Evolutionary conservation across 1,140 invertebrate genomes (phyloP).

Genomic region (Phymorhynchus buccinoides): DNA sequence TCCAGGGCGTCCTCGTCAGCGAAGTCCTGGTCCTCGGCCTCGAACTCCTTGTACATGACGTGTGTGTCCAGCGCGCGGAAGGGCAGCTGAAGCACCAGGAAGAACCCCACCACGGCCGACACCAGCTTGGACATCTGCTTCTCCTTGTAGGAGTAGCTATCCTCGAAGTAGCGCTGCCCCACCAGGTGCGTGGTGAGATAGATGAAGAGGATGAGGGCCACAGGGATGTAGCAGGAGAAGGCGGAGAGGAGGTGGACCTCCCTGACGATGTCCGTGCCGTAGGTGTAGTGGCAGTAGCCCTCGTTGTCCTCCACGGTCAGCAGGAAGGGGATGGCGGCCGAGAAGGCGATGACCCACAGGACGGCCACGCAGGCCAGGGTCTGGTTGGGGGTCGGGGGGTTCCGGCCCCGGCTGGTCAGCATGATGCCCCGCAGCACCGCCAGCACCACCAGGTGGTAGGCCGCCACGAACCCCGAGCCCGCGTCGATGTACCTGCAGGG

Average conservation of each 20-base stretch:
- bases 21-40: conserved; percentile 23
- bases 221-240: conserved; percentile 62
- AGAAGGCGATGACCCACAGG: conserved; percentile 40
- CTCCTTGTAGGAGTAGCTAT: conserved; percentile 63
- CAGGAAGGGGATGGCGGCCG: conserved; percentile 43
- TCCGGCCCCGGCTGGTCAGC: conserved; percentile 61
- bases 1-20: conserved; percentile 35
- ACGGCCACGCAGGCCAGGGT: conserved; percentile 40
- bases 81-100: conserved; percentile 61
- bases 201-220: conserved; percentile 58
- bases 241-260: conserved; percentile 54
- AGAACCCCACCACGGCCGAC: conserved; percentile 56
- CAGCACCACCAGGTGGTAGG: conserved; percentile 63
- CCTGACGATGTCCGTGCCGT: conserved; percentile 45
- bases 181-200: conserved; percentile 63
- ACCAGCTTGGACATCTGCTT: conserved; percentile 63
- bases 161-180: conserved; percentile 63
- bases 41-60: conserved; percentile 47
- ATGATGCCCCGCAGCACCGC: conserved; percentile 62
- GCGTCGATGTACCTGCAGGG: conserved; percentile 52
- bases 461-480: conserved; percentile 56
- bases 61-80: conserved; percentile 55
- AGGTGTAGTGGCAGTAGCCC: conserved; percentile 44
- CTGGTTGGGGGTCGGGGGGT: conserved; percentile 49
- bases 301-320: conserved; percentile 30